Percentiles rank a stretch among this genome's conserved stretches.
Evolutionary conservation across 2,888 invertebrate species (phyloP).

Genomic region (Neelides folsomi): DNA sequence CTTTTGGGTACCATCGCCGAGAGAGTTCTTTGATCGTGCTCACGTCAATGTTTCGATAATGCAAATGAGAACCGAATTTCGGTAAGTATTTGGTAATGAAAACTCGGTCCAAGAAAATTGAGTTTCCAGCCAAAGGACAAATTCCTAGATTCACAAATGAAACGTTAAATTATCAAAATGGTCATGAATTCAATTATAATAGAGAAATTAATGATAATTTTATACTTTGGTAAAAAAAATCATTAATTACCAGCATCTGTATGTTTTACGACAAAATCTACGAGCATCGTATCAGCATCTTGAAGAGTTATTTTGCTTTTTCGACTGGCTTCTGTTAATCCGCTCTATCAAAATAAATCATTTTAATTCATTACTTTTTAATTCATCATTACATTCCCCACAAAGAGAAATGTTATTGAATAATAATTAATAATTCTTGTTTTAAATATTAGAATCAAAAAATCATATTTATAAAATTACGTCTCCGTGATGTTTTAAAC

Average conservation of each 20-base stretch:
- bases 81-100: constrained; percentile 79
- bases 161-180: neutral
- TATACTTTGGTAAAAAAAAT: neutral
- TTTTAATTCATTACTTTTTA: neutral
- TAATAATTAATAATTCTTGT: neutral
- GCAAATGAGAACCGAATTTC: constrained; percentile 57
- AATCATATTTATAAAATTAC: constrained; percentile 40
- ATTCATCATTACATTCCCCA: neutral
- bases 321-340: constrained; percentile 58
- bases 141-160: constrained; percentile 38
- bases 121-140: constrained; percentile 75
- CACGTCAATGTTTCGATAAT: constrained; percentile 51
- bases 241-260: constrained; percentile 33
- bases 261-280: constrained; percentile 56
- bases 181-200: constrained; percentile 1
- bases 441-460: neutral
- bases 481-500: constrained; percentile 59
- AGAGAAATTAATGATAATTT: neutral
- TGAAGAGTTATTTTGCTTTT: constrained; percentile 51
- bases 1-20: constrained; percentile 57
- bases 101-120: constrained; percentile 68
- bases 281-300: constrained; percentile 55
- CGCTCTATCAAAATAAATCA: constrained; percentile 47
- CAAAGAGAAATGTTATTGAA: neutral
- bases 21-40: constrained; percentile 21